These are phyloP conservation scores for Sycobia sp. DNA, from an alignment of 1,140 invertebrate genomes.

Conservation along the genomic window DNA sequence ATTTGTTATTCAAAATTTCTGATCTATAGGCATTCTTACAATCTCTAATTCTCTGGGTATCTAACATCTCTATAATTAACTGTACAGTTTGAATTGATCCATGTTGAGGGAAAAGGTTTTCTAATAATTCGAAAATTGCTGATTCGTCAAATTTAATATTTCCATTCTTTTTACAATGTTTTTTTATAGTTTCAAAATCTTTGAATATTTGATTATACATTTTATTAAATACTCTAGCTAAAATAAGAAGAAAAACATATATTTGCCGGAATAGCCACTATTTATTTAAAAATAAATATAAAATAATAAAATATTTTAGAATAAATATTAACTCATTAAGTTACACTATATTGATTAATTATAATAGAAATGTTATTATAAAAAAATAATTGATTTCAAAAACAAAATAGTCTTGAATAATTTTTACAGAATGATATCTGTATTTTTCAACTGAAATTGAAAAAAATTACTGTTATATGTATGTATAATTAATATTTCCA, in stretches of 20 bases:
- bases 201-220: constrained; percentile 33
- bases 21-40: not conserved
- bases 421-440: too few relatives aligned
- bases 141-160: constrained; percentile 17
- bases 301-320: too few relatives aligned
- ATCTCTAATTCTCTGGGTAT: constrained; percentile 16
- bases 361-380: too few relatives aligned
- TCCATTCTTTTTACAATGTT: constrained; percentile 16
- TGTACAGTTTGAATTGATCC: constrained; percentile 1
- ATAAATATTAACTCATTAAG: too few relatives aligned
- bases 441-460: not conserved
- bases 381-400: too few relatives aligned
- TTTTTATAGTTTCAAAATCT: constrained; percentile 16
- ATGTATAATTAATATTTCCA: too few relatives aligned
- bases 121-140: constrained; percentile 27
- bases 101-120: constrained; percentile 12
- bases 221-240: not conserved
- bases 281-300: too few relatives aligned
- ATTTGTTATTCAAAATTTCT: constrained; percentile 11
- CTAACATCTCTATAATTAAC: constrained; percentile 13
- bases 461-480: not conserved
- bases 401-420: too few relatives aligned
- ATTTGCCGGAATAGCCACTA: too few relatives aligned
- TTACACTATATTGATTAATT: too few relatives aligned
- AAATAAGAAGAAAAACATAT: too few relatives aligned